phyloP scores from a whole-genome alignment of 2,113 vertebrate species.

The Dromaius novaehollandiae region DNA sequence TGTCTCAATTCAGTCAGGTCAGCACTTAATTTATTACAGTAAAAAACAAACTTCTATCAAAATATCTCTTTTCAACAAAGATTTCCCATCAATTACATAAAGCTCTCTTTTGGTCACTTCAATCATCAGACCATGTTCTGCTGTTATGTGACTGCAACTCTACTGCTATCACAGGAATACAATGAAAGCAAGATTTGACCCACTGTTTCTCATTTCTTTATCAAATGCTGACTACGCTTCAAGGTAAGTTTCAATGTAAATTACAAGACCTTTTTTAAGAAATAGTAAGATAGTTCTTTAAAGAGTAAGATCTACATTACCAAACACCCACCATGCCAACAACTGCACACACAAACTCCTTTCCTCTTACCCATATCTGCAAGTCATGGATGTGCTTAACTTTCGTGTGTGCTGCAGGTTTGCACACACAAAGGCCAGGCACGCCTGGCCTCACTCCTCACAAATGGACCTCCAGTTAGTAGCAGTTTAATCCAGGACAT shows the following conservation, averaged over 20 bases:
- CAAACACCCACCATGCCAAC: background rate
- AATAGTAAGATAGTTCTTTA: background rate
- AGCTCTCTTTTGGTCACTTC: background rate
- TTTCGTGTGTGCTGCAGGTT: fast-evolving
- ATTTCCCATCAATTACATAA: fast-evolving
- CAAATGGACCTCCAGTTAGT: background rate
- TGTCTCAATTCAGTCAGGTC: background rate
- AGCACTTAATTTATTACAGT: background rate
- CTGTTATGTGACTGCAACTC: background rate
- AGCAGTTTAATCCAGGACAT: fast-evolving
- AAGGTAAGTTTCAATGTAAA: background rate
- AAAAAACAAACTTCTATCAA: background rate
- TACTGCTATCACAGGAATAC: background rate
- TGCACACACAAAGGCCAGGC: fast-evolving
- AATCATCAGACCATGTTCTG: background rate
- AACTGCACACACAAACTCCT: background rate
- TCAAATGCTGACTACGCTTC: background rate
- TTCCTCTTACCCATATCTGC: background rate
- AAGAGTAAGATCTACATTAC: background rate
- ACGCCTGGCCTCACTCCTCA: background rate
- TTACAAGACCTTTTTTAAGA: too few species aligned
- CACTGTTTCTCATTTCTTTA: background rate
- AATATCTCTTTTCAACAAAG: background rate
- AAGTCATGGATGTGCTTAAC: background rate
- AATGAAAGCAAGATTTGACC: background rate